These are phyloP conservation scores for Drosophila prosaltans DNA, from an alignment of 1,140 invertebrate species.

Conservation along the genomic window DNA sequence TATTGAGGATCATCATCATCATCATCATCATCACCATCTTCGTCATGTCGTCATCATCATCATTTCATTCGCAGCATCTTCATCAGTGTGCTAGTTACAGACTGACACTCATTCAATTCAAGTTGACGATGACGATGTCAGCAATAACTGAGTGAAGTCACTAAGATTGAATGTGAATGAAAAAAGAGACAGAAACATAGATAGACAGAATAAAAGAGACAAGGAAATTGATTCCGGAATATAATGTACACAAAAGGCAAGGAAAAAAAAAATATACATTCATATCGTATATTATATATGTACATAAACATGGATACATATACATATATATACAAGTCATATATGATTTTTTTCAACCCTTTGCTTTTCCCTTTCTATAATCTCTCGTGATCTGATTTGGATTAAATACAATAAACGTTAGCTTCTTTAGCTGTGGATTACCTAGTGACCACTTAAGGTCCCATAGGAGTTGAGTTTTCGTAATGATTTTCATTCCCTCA, in stretches of 20 bases:
- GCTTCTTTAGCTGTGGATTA: no score
- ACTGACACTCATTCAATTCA: conserved; percentile 67
- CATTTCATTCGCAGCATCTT: conserved; percentile 23
- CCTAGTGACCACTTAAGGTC: no score
- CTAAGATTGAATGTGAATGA: background rate
- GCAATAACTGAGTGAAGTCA: background rate
- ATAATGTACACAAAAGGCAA: background rate
- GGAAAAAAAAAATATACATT: no score
- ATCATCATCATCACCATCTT: conserved; percentile 39
- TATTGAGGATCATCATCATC: conserved; percentile 31
- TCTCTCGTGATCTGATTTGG: no score
- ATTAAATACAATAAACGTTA: no score
- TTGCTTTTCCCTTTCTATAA: no score
- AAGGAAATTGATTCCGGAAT: conserved; percentile 7
- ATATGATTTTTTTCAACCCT: no score
- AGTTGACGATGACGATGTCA: conserved; percentile 12
- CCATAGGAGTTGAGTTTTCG: no score
- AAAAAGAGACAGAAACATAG: background rate
- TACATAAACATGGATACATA: no score
- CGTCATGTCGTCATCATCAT: background rate
- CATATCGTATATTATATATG: no score
- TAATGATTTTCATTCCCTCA: no score
- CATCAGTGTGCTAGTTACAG: conserved; percentile 69
- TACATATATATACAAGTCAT: no score
- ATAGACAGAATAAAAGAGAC: background rate